Base-by-base conservation (phyloP, 1,140 invertebrate genomes). In the Mamestra configurata region DNA sequence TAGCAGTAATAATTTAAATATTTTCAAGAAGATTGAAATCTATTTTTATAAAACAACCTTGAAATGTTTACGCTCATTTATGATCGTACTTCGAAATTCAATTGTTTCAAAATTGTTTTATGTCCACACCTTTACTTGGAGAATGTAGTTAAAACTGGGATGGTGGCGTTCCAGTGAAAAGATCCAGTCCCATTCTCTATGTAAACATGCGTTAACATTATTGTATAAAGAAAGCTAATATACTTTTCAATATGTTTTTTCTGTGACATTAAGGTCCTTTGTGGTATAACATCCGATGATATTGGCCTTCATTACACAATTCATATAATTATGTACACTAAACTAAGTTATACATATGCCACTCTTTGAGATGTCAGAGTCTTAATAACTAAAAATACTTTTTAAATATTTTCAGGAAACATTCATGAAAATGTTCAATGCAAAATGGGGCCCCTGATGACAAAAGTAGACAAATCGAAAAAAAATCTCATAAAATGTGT, bases 11-110 rank as follows among this genome's bases (percentile, higher is more conserved):
- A 73, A 22, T 57, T 11, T 4, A 35, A 40, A 73, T 40, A 40
- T 57, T 24, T 66, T 66, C 10, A 73, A 57, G 46, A 57, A 31
- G 22, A 27, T 20, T 55, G 27, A 55, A 49, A 61, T 64, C 31
- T 15, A 61, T 55, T 24, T n/a, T 13, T 37, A n/a, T 75, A 40
- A 75, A 57, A 57, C 51, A 59, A 75, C n/a, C 20, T 75, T 59
- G 72, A 51, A 43, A 31, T 18, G 15, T 35, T 59, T 43, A 46
- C 46, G 18, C 6, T 35, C 55, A 20, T 66, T 22, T 31, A 40
- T 40, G 3, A 37, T 20, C 4, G n/a, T 3, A 22, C 4, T 11
- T 20, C 8, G 18, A 8, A 10, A 64, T 64, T 37, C 18, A 66
- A n/a, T n/a, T 27, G n/a, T n/a, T 49, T 57, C 53, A 57, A 57